Percentiles rank a stretch among this genome's conserved stretches.
These are phyloP conservation scores for Sinodicranocentrus sp. DNA, from an alignment of 2,888 invertebrate genomes.

Conservation along the genomic window DNA sequence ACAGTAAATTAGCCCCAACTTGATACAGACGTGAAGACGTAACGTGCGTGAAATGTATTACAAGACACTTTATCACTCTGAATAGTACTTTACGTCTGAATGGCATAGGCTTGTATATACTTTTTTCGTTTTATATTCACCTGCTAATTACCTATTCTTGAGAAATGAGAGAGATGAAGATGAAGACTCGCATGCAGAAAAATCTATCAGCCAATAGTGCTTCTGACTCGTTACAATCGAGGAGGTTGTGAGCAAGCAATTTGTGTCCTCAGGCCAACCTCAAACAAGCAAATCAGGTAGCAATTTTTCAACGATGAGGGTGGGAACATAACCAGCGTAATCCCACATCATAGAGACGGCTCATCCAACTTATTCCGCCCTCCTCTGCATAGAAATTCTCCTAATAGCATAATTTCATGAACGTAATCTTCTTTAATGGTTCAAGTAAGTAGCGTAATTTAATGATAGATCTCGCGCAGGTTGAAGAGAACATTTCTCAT, in stretches of 20 bases:
- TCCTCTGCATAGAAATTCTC: conserved; percentile 54
- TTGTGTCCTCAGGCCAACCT: conserved; percentile 68
- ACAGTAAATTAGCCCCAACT: conserved; percentile 6
- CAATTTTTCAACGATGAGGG: conserved; percentile 72
- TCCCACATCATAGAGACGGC: conserved; percentile 59
- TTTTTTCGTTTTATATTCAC: conserved; percentile 39
- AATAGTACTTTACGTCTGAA: neutral
- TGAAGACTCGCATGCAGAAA: conserved; percentile 53
- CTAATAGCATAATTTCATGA: conserved; percentile 69
- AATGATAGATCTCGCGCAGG: conserved; percentile 64
- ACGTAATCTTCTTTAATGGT: conserved; percentile 69
- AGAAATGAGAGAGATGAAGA: conserved; percentile 34
- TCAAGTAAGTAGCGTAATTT: conserved; percentile 68
- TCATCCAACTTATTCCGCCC: conserved; percentile 62
- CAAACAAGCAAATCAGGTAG: conserved; percentile 71
- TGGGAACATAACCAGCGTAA: conserved; percentile 67
- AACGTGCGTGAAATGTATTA: conserved; percentile 12
- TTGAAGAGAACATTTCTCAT: conserved; percentile 36
- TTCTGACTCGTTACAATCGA: conserved; percentile 58
- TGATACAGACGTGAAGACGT: neutral
- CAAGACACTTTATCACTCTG: conserved; percentile 15
- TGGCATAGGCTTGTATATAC: neutral
- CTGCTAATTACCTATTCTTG: conserved; percentile 56
- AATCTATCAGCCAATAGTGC: conserved; percentile 67
- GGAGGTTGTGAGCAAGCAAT: conserved; percentile 66